Conservation (phyloP, 2,113 vertebrate species). For the Sitta europaea region DNA sequence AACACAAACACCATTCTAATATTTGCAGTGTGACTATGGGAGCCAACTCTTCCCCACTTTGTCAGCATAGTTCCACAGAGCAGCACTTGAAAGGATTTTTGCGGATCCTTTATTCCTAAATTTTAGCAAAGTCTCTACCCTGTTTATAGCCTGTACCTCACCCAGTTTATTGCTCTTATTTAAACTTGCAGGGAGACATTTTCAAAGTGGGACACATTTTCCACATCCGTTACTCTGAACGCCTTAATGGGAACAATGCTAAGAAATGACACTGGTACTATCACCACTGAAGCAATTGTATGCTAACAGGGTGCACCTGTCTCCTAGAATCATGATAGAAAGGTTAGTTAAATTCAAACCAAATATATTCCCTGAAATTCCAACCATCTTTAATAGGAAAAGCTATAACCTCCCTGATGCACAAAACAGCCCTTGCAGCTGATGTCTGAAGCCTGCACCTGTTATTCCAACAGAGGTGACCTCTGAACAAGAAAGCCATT, state of each 20-base stretch:
- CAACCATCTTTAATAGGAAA: background rate
- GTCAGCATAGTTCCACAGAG: background rate
- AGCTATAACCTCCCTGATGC: background rate
- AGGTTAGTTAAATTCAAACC: constrained; percentile 5
- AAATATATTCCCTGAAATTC: constrained; percentile 13
- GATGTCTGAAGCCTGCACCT: constrained; percentile 31
- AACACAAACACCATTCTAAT: background rate
- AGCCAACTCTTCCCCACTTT: background rate
- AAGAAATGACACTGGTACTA: background rate
- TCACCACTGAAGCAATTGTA: background rate
- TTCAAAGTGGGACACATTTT: background rate
- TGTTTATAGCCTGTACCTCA: background rate
- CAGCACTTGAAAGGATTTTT: background rate
- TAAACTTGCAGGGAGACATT: background rate
- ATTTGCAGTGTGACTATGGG: background rate
- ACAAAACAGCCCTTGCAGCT: constrained; percentile 4
- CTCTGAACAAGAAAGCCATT: constrained; percentile 49
- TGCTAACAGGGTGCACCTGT: background rate
- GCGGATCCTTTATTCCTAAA: background rate
- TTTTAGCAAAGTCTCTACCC: background rate
- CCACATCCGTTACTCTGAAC: background rate
- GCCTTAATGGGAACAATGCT: background rate
- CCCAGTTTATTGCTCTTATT: background rate
- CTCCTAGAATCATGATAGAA: background rate
- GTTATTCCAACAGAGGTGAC: constrained; percentile 50